Evolutionary conservation across 1,140 invertebrate species (phyloP).

Genomic region (Zelostemma sp.): DNA sequence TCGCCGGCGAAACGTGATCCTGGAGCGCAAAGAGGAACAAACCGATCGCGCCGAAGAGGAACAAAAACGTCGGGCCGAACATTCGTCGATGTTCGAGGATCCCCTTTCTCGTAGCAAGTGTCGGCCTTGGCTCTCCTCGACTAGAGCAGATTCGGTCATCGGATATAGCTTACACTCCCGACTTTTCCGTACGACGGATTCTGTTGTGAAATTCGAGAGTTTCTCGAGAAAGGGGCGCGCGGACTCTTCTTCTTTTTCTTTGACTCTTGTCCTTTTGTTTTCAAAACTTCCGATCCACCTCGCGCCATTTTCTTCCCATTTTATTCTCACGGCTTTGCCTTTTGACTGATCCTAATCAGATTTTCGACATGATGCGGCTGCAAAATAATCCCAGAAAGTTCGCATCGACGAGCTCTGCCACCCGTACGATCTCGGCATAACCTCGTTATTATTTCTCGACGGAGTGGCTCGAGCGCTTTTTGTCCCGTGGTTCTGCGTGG

Average conservation of each 20-base stretch:
- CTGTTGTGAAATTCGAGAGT: conserved; percentile 43
- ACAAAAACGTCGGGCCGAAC: conserved; percentile 43
- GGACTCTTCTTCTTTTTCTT: not conserved
- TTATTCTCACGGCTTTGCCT: no score
- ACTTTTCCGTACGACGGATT: conserved; percentile 25
- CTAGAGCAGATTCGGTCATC: conserved; percentile 47
- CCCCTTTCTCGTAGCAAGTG: conserved; percentile 39
- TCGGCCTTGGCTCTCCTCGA: conserved; percentile 42
- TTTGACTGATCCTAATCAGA: no score
- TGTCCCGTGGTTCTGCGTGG: conserved; percentile 55
- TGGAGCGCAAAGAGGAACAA: conserved; percentile 25
- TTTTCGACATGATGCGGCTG: no score
- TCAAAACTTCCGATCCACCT: no score
- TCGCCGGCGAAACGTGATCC: conserved; percentile 50
- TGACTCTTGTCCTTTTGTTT: no score
- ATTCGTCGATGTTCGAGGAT: conserved; percentile 45
- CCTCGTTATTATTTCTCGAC: conserved; percentile 65
- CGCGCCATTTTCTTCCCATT: no score
- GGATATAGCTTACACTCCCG: conserved; percentile 38
- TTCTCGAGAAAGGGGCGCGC: not conserved
- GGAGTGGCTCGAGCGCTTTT: conserved; percentile 54
- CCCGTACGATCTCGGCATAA: conserved; percentile 57
- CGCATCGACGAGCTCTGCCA: conserved; percentile 35
- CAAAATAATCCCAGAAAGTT: no score
- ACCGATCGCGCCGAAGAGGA: conserved; percentile 24